phyloP scores from a whole-genome alignment of 2,113 vertebrate species.

The Merops nubicus region DNA sequence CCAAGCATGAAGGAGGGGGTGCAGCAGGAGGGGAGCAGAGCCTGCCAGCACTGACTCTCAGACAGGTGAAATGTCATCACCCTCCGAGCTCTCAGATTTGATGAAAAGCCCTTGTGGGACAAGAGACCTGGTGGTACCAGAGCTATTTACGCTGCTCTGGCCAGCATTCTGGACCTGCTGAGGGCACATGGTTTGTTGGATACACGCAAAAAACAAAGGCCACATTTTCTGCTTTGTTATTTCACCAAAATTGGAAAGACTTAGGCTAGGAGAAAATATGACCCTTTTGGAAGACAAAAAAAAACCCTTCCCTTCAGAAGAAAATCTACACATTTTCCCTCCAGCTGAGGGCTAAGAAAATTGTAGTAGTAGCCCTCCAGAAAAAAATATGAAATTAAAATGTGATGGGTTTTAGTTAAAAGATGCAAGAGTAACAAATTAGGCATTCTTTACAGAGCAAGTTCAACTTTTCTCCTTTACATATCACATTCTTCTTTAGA shows the following conservation, averaged over 20 bases:
- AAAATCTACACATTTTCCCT: neutral
- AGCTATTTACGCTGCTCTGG: neutral
- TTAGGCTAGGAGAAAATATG: neutral
- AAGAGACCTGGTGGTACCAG: neutral
- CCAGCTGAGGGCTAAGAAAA: neutral
- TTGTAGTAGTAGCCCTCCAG: neutral
- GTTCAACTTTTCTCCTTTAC: neutral
- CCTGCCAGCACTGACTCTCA: neutral
- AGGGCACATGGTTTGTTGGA: neutral
- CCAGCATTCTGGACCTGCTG: neutral
- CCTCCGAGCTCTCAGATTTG: fast-evolving
- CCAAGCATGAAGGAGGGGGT: neutral
- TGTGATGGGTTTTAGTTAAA: neutral
- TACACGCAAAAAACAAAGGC: neutral
- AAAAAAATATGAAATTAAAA: neutral
- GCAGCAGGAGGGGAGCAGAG: too few relatives aligned
- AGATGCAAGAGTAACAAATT: neutral
- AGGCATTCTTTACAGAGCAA: neutral
- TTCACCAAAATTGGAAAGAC: neutral
- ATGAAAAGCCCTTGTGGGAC: neutral
- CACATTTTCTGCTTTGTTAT: neutral
- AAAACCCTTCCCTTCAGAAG: neutral
- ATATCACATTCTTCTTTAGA: neutral
- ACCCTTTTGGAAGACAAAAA: neutral
- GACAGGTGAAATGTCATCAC: neutral